Evolutionary conservation across 2,797 vertebrate genomes (phyloP), one percentile per base, ranked within the genome.

Genomic region (Rhodeus uyekii): DNA sequence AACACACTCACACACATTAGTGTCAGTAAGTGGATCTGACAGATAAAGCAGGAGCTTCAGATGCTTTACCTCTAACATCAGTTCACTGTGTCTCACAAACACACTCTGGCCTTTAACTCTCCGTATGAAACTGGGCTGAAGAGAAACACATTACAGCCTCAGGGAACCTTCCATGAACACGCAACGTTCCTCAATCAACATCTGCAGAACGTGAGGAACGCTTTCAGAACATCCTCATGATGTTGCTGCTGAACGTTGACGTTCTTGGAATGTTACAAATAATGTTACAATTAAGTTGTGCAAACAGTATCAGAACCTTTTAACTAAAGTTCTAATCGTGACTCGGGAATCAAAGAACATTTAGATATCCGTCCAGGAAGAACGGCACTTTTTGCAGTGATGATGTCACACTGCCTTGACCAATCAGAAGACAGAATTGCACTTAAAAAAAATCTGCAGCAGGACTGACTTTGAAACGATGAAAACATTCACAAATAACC

Each of bases 61-160:
- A 67, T 27, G 73, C 79, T 60, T 81, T 95, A 96, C 96, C 96
- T 96, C 95, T 94, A 96, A 94, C 95, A 96, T 96, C 93, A 96
- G 95, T 91, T 93, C 95, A 96, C 95, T 96, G 96, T 96, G 96
- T 94, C 95, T 96, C 93, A 96, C 94, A 96, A 95, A 96, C 91
- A 96, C 95, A 96, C 95, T 96, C 94, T 95, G 95, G 94, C 95
- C 95, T 94, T 95, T 93, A 94, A 96, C 95, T 91, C 91, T 92
- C 89, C 95, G 95, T 93, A 95, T 93, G 91, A 95, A 93, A 94
- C 94, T 96, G 96, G 92, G 95, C 96, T 96, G 96, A 91, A 95
- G 91, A 24, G 94, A 82, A 50, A 78, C 29, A 42, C 53, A 58
- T 27, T 60, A 6, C n/a, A 58, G 53, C 10, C 10, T 9, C 22